A percentile compares a stretch with the other conserved stretches of the same genome.
These are phyloP conservation scores for Brachyalestes nurse DNA, from an alignment of 2,797 vertebrate genomes.

Conservation along the genomic window DNA sequence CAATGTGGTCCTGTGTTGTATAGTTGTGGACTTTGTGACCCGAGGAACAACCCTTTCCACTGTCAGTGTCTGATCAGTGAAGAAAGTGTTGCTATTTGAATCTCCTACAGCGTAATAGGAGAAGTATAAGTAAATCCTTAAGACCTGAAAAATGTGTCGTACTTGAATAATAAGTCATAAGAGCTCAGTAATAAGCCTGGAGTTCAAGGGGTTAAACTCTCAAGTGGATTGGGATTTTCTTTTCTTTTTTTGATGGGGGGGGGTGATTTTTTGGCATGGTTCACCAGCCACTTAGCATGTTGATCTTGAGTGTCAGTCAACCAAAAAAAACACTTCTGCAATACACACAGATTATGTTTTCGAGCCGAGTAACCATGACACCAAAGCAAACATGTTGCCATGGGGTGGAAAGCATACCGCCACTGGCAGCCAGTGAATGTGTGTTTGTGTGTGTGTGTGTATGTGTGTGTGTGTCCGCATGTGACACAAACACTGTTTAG, in stretches of 20 bases:
- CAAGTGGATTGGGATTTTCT: too few species aligned
- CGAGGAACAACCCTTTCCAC: not conserved
- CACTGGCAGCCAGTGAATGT: not conserved
- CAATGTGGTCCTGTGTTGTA: not conserved
- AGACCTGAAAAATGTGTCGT: not conserved
- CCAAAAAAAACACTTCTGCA: conserved; percentile 33
- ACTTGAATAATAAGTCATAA: too few species aligned
- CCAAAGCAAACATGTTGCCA: conserved; percentile 63
- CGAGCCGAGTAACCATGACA: conserved; percentile 72
- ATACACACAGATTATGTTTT: conserved; percentile 75
- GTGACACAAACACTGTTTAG: conserved; percentile 27
- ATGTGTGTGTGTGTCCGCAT: conserved; percentile 22
- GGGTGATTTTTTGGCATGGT: conserved; percentile 43
- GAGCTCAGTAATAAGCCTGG: not conserved
- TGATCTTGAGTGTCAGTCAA: conserved; percentile 13
- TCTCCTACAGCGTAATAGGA: not conserved
- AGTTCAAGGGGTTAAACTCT: not conserved
- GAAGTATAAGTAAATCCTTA: not conserved
- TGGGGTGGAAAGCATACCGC: conserved; percentile 35
- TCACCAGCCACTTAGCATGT: conserved; percentile 24
- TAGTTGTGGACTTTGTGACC: not conserved
- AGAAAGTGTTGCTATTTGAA: not conserved
- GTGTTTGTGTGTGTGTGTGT: conserved; percentile 4
- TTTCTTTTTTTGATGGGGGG: too few species aligned
- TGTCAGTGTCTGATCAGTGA: not conserved